Percentiles rank a stretch among this genome's conserved stretches.
Conservation (phyloP, 2,113 vertebrate genomes). For the Casuarius casuarius region DNA sequence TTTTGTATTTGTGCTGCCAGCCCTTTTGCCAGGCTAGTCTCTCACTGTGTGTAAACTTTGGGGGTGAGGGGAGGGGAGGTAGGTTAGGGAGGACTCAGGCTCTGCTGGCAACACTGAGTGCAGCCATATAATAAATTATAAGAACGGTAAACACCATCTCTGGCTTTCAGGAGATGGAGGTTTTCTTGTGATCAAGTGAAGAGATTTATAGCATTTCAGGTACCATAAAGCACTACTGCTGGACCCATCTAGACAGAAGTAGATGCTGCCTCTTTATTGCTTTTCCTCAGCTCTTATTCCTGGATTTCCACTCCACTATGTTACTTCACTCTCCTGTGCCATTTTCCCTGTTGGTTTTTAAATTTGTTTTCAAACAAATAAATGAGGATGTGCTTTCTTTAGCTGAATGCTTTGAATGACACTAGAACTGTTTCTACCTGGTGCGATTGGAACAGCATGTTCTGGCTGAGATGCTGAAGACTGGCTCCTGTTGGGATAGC, state of each 20-base stretch:
- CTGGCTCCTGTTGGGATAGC: slow-evolving; percentile 47
- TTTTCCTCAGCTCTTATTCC: not conserved
- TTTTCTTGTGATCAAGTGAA: not conserved
- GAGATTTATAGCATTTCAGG: not conserved
- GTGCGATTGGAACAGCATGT: slow-evolving; percentile 30
- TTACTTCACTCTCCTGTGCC: not conserved
- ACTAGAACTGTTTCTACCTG: slow-evolving; percentile 26
- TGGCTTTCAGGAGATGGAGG: not conserved
- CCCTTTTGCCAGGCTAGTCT: not conserved
- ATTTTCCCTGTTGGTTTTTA: slow-evolving; percentile 26
- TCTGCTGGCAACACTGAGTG: not conserved
- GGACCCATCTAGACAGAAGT: not conserved
- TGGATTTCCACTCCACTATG: not conserved
- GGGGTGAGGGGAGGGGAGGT: not conserved
- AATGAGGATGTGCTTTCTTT: slow-evolving; percentile 21
- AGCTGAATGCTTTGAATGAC: slow-evolving; percentile 31
- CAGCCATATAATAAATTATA: not conserved
- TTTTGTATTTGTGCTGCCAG: not conserved
- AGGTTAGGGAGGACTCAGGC: not conserved
- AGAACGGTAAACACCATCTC: not conserved
- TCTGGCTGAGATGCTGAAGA: not conserved
- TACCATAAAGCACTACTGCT: not conserved
- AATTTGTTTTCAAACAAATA: slow-evolving; percentile 60
- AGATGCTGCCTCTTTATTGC: not conserved
- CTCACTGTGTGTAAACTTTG: not conserved